These are phyloP conservation scores for Azemiops feae DNA, from an alignment of 2,113 vertebrate genomes.

Conservation along the genomic window DNA sequence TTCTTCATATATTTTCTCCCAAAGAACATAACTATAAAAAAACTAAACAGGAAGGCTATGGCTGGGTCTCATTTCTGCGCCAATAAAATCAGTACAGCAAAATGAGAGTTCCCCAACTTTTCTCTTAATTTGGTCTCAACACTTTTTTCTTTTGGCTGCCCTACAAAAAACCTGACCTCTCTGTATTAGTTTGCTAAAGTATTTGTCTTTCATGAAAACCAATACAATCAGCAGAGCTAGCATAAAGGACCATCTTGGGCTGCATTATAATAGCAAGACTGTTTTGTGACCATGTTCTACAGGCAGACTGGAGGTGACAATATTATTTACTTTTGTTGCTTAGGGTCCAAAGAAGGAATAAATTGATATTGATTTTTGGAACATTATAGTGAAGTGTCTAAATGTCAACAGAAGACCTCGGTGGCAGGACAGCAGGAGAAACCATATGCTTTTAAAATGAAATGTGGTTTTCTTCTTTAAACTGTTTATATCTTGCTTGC, in stretches of 20 bases:
- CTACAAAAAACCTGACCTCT: slow-evolving; percentile 36
- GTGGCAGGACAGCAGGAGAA: slow-evolving; percentile 58
- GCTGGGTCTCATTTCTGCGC: background rate
- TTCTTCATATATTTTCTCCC: background rate
- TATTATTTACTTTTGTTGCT: slow-evolving; percentile 85
- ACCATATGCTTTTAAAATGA: slow-evolving; percentile 58
- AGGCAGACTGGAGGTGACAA: slow-evolving; percentile 77
- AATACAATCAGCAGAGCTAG: slow-evolving; percentile 48
- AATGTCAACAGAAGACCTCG: slow-evolving; percentile 67
- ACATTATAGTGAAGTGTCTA: slow-evolving; percentile 74
- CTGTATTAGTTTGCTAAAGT: slow-evolving; percentile 44
- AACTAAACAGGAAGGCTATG: background rate
- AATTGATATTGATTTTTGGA: slow-evolving; percentile 89
- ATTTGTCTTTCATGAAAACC: slow-evolving; percentile 54
- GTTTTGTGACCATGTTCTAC: slow-evolving; percentile 70
- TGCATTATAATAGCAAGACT: slow-evolving; percentile 59
- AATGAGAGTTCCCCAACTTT: slow-evolving; percentile 14
- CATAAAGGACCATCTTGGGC: slow-evolving; percentile 53
- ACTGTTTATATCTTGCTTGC: background rate
- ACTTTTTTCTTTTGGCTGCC: background rate
- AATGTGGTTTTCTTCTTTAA: slow-evolving; percentile 61
- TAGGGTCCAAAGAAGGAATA: slow-evolving; percentile 83
- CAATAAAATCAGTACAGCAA: background rate
- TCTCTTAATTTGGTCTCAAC: slow-evolving; percentile 1
- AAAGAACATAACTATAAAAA: background rate